Conservation (phyloP, 2,797 vertebrate species). For the Artibeus jamaicensis region DNA sequence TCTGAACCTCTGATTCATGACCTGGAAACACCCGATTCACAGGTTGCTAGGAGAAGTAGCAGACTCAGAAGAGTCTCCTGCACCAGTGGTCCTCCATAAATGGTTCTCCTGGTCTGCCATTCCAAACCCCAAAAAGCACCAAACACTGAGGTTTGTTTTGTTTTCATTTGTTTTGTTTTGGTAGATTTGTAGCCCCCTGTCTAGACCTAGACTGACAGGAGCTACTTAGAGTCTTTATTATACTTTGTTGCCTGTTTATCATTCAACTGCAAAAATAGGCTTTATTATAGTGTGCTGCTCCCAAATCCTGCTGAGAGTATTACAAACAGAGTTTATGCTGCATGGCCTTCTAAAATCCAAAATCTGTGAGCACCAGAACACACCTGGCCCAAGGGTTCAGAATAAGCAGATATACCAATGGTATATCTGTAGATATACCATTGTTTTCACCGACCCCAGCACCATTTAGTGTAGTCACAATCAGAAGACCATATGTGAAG, state of each 20-base stretch:
- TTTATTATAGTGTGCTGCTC: neutral
- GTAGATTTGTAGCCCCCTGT: neutral
- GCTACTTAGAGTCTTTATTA: neutral
- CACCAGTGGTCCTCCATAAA: neutral
- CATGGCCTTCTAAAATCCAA: neutral
- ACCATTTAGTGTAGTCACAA: neutral
- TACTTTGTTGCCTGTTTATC: neutral
- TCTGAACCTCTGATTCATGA: neutral
- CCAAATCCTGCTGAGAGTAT: neutral
- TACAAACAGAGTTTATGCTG: neutral
- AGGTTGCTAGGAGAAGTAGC: neutral
- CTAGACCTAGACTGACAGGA: neutral
- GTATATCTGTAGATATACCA: neutral
- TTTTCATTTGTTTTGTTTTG: neutral
- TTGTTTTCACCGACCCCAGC: neutral
- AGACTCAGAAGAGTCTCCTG: neutral
- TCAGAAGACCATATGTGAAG: neutral
- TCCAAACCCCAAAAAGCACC: neutral
- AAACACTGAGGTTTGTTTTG: neutral
- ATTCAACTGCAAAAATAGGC: neutral
- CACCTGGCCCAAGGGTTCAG: neutral
- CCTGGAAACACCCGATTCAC: neutral
- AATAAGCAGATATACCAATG: neutral
- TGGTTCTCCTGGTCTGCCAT: neutral
- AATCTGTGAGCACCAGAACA: neutral